phyloP scores from a whole-genome alignment of 2,113 vertebrate genomes.

The Scortum barcoo region DNA sequence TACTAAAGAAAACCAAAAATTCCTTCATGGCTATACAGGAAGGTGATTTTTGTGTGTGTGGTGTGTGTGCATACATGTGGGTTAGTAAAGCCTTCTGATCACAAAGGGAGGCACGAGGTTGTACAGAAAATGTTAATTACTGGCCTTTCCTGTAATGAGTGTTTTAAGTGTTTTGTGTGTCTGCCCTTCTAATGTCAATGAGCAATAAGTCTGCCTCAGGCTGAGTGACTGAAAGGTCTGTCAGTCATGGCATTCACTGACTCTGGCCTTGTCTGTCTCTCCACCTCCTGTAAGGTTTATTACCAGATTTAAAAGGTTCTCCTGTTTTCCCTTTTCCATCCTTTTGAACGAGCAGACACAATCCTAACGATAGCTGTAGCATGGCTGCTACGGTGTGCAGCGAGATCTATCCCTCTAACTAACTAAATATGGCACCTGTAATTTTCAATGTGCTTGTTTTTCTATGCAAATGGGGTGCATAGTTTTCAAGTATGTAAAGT shows the following conservation, averaged over 20 bases:
- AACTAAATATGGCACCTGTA: neutral
- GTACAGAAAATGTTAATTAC: slow-evolving; percentile 61
- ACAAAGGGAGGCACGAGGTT: slow-evolving; percentile 36
- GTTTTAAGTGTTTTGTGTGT: slow-evolving; percentile 62
- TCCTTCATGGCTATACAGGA: neutral
- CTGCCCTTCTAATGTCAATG: slow-evolving; percentile 68
- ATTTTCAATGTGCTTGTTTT: slow-evolving; percentile 12
- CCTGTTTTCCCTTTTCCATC: slow-evolving; percentile 25
- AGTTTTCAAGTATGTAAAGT: slow-evolving; percentile 5
- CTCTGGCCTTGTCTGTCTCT: slow-evolving; percentile 64
- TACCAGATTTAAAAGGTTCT: slow-evolving; percentile 41
- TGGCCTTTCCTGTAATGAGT: slow-evolving; percentile 67
- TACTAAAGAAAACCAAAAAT: neutral
- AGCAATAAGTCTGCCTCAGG: slow-evolving; percentile 64
- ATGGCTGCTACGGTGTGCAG: neutral
- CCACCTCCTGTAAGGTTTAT: slow-evolving; percentile 52
- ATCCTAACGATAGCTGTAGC: neutral
- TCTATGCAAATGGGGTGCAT: neutral
- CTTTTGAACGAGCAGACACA: neutral
- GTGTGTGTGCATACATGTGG: neutral
- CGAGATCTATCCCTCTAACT: neutral
- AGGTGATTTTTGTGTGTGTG: neutral
- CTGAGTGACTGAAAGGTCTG: slow-evolving; percentile 69
- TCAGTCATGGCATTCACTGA: slow-evolving; percentile 72
- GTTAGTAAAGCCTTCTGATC: neutral